A percentile compares a stretch with the other conserved stretches of the same genome.
phyloP scores from a whole-genome alignment of 2,888 invertebrate species.

The Orchesellides sinensis region DNA sequence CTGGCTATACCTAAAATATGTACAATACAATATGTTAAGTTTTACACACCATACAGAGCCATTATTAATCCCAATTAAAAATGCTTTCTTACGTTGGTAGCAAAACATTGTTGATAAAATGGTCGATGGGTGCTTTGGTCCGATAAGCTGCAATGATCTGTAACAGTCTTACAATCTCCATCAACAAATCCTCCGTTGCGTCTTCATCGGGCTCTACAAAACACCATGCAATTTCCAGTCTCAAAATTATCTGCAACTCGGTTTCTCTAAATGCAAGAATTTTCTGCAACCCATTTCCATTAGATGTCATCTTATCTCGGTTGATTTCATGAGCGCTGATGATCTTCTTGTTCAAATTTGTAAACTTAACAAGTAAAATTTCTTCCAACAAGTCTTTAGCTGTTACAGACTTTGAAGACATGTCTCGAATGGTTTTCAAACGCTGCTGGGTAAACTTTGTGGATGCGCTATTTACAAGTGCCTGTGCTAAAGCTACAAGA shows the following conservation, averaged over 20 bases:
- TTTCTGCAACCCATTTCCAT: neutral
- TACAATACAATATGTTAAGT: neutral
- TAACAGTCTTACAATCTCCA: conserved; percentile 57
- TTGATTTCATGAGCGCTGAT: conserved; percentile 38
- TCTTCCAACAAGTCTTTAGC: conserved; percentile 41
- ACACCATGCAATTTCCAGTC: conserved; percentile 64
- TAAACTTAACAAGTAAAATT: conserved; percentile 36
- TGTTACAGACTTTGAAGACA: neutral
- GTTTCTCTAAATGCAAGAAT: conserved; percentile 40
- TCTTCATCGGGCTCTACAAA: conserved; percentile 49
- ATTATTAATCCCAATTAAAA: neutral
- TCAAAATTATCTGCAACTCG: conserved; percentile 61
- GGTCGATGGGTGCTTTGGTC: conserved; percentile 43
- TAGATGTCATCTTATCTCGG: neutral
- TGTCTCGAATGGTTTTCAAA: neutral
- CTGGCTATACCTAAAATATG: conserved; percentile 41
- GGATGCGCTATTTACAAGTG: conserved; percentile 49
- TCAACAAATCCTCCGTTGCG: conserved; percentile 38
- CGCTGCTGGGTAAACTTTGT: conserved; percentile 7
- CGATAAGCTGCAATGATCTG: conserved; percentile 60
- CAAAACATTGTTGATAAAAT: conserved; percentile 54
- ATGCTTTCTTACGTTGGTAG: conserved; percentile 51
- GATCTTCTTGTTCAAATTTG: conserved; percentile 46
- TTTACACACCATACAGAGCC: too few species aligned
- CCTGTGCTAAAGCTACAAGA: conserved; percentile 57